phyloP scores from a whole-genome alignment of 2,113 vertebrate genomes.

The Empidonax traillii region DNA sequence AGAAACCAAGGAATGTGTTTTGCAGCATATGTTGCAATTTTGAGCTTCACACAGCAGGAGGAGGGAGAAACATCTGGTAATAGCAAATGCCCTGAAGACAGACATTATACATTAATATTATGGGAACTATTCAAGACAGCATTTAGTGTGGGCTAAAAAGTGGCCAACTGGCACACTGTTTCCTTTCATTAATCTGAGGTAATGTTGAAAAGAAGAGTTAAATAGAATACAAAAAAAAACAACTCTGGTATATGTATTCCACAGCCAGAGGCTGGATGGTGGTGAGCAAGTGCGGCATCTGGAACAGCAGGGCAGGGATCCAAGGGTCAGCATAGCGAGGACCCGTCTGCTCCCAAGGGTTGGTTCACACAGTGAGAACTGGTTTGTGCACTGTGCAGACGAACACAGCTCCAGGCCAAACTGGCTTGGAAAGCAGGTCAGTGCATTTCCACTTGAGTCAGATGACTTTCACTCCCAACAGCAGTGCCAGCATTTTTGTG shows the following conservation, averaged over 20 bases:
- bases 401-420: background rate
- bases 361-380: background rate
- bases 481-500: background rate
- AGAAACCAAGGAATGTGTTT: conserved; percentile 52
- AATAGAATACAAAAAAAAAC: background rate
- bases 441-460: background rate
- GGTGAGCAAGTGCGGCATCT: rapidly evolving
- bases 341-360: rapidly evolving
- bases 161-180: background rate
- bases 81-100: background rate
- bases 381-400: background rate
- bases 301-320: rapidly evolving
- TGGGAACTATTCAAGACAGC: conserved; percentile 22
- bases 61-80: conserved; percentile 47
- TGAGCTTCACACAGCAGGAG: conserved; percentile 5
- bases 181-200: background rate
- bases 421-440: background rate
- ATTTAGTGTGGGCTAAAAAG: background rate
- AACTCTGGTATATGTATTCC: background rate
- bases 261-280: background rate
- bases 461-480: background rate
- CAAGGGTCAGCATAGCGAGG: rapidly evolving
- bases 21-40: conserved; percentile 48
- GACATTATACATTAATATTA: conserved; percentile 8
- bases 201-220: background rate